These are phyloP conservation scores for Trinectes maculatus DNA, from an alignment of 2,113 vertebrate species.

Conservation along the genomic window DNA sequence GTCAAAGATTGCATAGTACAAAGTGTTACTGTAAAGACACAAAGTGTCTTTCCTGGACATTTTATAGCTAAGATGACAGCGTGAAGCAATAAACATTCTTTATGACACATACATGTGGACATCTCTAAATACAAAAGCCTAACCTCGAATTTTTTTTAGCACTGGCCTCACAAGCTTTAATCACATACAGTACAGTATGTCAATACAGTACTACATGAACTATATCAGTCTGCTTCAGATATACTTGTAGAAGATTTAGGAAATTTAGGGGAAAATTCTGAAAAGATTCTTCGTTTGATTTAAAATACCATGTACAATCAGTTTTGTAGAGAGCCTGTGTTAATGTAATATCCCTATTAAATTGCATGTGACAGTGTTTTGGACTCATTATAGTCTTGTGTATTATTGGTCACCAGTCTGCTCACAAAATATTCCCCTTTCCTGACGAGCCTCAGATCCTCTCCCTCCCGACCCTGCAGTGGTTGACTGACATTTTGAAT, in stretches of 20 bases:
- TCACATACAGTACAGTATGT: not conserved
- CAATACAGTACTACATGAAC: not conserved
- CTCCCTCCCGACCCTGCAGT: not conserved
- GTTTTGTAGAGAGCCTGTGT: not conserved
- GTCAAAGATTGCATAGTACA: constrained; percentile 23
- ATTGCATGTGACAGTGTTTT: not conserved
- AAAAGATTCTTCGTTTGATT: constrained; percentile 2
- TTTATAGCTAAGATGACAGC: not conserved
- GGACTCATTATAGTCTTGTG: not conserved
- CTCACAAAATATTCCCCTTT: not conserved
- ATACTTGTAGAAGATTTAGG: constrained; percentile 6
- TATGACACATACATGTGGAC: not conserved
- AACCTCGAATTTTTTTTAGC: not conserved
- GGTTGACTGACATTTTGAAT: not conserved
- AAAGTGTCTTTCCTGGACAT: not conserved
- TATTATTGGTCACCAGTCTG: not conserved
- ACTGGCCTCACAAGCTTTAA: not conserved
- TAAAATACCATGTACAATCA: too few species aligned
- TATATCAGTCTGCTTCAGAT: not conserved
- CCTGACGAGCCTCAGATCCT: not conserved
- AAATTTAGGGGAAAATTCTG: not conserved
- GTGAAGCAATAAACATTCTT: constrained; percentile 6
- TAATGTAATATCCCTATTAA: not conserved
- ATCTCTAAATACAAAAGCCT: constrained; percentile 1
- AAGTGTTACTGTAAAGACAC: constrained; percentile 22